Conservation (phyloP, 2,113 vertebrate species). For the Takifugu flavidus region DNA sequence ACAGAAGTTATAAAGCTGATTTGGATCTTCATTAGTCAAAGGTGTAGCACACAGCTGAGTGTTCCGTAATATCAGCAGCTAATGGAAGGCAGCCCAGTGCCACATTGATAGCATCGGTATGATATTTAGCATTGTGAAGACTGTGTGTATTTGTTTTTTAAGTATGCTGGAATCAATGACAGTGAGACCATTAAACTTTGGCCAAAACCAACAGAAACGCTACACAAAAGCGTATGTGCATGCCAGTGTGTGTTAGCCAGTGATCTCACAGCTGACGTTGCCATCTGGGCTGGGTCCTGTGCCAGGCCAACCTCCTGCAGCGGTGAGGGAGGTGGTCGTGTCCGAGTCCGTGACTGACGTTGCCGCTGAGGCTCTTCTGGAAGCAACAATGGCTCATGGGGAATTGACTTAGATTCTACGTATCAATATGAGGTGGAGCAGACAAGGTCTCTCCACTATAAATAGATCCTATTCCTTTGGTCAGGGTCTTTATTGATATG, state of each 20-base stretch:
- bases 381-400: not conserved
- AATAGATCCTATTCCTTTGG: too few relatives aligned
- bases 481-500: too few relatives aligned
- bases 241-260: not conserved
- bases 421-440: too few relatives aligned
- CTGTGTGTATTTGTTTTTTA: slow-evolving; percentile 7
- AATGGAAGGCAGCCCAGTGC: slow-evolving; percentile 30
- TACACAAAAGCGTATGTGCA: not conserved
- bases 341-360: slow-evolving; percentile 18
- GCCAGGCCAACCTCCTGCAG: slow-evolving; percentile 18
- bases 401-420: too few relatives aligned
- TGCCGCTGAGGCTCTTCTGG: slow-evolving; percentile 38
- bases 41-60: slow-evolving; percentile 14
- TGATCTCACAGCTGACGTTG: not conserved
- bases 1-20: not conserved
- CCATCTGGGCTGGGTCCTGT: slow-evolving; percentile 16
- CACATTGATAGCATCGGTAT: slow-evolving; percentile 27
- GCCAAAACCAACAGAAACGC: not conserved
- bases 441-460: too few relatives aligned
- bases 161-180: not conserved
- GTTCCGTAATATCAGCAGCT: slow-evolving; percentile 47
- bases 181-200: not conserved
- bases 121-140: not conserved
- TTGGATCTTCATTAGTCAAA: not conserved
- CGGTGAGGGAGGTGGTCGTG: slow-evolving; percentile 21